A percentile compares a stretch with the other conserved stretches of the same genome.
Evolutionary conservation across 2,113 vertebrate genomes (phyloP).

Genomic region (Gorsachius goisagi): DNA sequence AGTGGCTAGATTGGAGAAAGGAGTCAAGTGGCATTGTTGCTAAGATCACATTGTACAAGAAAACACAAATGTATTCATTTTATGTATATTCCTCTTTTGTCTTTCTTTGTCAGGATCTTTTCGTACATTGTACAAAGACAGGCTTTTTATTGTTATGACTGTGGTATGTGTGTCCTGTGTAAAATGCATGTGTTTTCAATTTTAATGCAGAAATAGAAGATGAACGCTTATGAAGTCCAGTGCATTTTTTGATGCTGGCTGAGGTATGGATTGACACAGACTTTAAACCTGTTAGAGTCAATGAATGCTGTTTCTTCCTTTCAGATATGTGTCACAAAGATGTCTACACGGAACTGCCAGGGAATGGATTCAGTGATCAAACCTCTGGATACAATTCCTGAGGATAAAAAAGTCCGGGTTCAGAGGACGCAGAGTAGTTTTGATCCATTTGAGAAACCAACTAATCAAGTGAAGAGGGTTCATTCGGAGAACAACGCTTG

Average conservation of each 20-base stretch:
- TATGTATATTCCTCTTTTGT: background rate
- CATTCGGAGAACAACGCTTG: conserved; percentile 97
- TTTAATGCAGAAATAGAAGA: background rate
- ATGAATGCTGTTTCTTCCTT: background rate
- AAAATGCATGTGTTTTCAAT: background rate
- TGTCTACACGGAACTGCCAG: conserved; percentile 97
- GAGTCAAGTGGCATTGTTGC: background rate
- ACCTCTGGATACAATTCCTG: conserved; percentile 96
- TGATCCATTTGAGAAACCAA: conserved; percentile 91
- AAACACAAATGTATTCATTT: background rate
- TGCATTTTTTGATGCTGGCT: background rate
- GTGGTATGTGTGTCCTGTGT: background rate
- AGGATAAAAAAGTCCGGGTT: conserved; percentile 94
- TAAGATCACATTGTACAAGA: background rate
- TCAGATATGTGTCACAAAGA: conserved; percentile 99
- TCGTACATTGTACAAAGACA: background rate
- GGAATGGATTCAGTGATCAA: conserved; percentile 95
- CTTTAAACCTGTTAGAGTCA: background rate
- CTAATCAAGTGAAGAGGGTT: conserved; percentile 94
- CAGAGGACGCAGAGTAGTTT: conserved; percentile 96
- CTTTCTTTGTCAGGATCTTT: background rate
- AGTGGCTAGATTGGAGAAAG: background rate
- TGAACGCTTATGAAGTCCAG: background rate
- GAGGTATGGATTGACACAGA: background rate
- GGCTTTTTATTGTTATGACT: background rate